phyloP scores from a whole-genome alignment of 2,113 vertebrate species.

The Kobus ellipsiprymnus region DNA sequence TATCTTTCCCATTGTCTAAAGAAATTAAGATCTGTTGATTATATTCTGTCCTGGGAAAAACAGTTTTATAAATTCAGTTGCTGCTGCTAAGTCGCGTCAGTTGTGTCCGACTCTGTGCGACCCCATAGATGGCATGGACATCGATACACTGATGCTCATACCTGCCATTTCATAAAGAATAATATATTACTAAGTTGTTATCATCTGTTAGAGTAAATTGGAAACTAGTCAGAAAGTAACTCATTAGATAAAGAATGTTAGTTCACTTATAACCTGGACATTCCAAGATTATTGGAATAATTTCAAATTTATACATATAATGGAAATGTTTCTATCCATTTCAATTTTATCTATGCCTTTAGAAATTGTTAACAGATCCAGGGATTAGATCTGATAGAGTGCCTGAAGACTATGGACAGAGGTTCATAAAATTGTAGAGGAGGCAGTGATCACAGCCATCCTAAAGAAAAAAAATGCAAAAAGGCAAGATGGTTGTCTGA shows the following conservation, averaged over 20 bases:
- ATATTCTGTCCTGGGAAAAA: neutral
- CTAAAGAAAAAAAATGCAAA: neutral
- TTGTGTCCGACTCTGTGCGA: too few species aligned
- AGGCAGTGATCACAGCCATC: neutral
- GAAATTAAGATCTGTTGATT: neutral
- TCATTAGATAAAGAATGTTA: neutral
- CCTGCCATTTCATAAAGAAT: neutral
- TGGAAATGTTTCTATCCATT: neutral
- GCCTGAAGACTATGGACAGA: neutral
- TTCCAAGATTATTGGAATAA: neutral
- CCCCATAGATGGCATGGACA: neutral
- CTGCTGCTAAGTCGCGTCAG: too few species aligned
- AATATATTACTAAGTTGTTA: neutral
- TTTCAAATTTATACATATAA: neutral
- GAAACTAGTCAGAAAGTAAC: neutral
- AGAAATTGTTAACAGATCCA: neutral
- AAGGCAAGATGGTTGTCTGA: neutral
- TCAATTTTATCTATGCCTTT: neutral
- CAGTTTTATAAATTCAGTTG: neutral
- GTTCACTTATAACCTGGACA: neutral
- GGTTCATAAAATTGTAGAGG: neutral
- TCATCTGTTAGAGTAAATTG: neutral
- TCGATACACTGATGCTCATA: neutral
- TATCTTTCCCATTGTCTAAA: neutral
- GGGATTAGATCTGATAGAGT: neutral